phyloP scores from a whole-genome alignment of 2,888 invertebrate species.

The Zonitis immaculata region DNA sequence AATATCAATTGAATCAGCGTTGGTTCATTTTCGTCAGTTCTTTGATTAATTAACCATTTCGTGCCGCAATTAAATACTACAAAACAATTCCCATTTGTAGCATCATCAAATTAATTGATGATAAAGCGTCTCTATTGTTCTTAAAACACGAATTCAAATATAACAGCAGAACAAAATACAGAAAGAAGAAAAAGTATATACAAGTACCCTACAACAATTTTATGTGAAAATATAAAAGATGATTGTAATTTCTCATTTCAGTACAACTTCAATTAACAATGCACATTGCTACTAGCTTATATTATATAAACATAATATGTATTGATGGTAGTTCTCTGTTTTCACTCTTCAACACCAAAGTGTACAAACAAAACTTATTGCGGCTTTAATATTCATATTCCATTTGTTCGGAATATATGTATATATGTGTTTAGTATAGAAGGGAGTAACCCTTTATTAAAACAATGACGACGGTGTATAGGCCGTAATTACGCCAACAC shows the following conservation, averaged over 20 bases:
- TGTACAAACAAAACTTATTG: slow-evolving; percentile 23
- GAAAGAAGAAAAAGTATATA: neutral
- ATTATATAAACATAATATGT: no score
- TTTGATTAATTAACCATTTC: neutral
- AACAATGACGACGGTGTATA: neutral
- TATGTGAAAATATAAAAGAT: neutral
- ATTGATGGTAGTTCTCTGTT: neutral
- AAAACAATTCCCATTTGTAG: neutral
- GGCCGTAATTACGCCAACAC: neutral
- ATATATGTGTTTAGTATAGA: no score
- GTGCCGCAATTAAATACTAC: neutral
- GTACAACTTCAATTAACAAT: no score
- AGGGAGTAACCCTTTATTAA: neutral
- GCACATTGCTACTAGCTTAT: no score
- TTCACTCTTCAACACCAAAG: neutral
- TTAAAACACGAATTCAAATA: neutral
- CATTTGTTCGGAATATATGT: slow-evolving; percentile 25
- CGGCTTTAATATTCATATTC: slow-evolving; percentile 28
- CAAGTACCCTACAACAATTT: neutral
- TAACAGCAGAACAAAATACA: neutral
- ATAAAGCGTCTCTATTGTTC: neutral
- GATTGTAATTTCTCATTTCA: neutral
- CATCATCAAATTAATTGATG: neutral
- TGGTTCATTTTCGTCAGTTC: no score
- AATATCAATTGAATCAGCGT: no score